Evolutionary conservation across 2,888 invertebrate genomes (phyloP).

Genomic region (Belgica antarctica): DNA sequence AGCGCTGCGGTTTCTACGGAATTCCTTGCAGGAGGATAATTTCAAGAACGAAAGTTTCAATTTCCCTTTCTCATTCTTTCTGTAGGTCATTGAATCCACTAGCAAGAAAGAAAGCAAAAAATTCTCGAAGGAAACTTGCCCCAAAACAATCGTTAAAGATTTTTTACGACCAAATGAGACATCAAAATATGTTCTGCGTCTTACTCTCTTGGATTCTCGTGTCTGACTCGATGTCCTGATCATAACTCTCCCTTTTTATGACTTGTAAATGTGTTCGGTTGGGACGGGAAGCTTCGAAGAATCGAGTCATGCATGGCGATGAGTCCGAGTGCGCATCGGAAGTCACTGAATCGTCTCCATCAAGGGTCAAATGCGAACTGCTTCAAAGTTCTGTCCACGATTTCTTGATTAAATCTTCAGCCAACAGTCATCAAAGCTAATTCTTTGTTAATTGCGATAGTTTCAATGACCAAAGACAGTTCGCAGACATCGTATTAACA

Average conservation of each 20-base stretch:
- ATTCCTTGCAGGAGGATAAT: too few species aligned
- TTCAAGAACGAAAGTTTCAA: too few species aligned
- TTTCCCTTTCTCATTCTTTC: neutral
- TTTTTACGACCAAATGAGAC: conserved; percentile 33
- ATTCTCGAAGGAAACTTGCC: conserved; percentile 9
- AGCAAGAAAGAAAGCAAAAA: conserved; percentile 10
- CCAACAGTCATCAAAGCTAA: neutral
- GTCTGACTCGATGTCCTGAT: conserved; percentile 32
- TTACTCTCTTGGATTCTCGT: neutral
- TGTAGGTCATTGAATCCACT: neutral
- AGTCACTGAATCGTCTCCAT: conserved; percentile 27
- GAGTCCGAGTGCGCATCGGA: conserved; percentile 21
- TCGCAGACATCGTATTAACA: too few species aligned
- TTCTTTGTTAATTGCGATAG: too few species aligned
- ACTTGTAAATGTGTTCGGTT: neutral
- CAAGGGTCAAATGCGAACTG: too few species aligned
- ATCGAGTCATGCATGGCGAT: neutral
- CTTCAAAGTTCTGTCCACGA: too few species aligned
- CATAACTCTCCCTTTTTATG: conserved; percentile 27
- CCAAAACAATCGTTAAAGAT: conserved; percentile 25
- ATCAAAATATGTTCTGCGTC: neutral
- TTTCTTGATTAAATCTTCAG: neutral
- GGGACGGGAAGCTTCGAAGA: neutral
- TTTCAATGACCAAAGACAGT: too few species aligned
- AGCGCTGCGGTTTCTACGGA: too few species aligned